phyloP scores from a whole-genome alignment of 2,113 vertebrate species.

The Elachura formosa region DNA sequence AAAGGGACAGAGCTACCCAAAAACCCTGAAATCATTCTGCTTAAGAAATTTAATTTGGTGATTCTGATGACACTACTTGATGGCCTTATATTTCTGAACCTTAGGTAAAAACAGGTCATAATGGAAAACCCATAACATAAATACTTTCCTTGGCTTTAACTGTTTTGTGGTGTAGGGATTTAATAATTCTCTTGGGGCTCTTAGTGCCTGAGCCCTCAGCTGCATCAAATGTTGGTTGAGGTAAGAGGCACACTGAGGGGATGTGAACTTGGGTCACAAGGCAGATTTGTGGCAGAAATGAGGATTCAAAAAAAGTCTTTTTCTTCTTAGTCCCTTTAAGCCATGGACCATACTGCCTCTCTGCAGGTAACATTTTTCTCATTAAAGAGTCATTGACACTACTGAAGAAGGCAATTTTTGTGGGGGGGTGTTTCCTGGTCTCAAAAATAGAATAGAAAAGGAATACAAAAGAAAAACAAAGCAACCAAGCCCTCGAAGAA shows the following conservation, averaged over 20 bases:
- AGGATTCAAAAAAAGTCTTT: neutral
- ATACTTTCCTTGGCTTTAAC: neutral
- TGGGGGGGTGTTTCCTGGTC: neutral
- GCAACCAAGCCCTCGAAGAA: neutral
- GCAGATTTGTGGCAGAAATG: neutral
- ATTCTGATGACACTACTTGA: neutral
- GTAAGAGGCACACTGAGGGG: neutral
- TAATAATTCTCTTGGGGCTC: neutral
- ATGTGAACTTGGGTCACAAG: neutral
- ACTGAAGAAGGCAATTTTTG: neutral
- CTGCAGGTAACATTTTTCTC: neutral
- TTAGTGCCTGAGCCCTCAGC: neutral
- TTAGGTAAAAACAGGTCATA: neutral
- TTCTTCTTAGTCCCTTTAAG: neutral
- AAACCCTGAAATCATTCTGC: rapidly evolving
- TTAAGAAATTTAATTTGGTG: neutral
- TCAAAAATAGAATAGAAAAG: neutral
- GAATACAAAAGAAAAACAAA: neutral
- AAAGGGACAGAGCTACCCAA: neutral
- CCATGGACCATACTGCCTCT: neutral
- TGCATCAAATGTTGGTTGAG: neutral
- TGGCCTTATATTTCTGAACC: neutral
- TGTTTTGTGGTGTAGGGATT: neutral
- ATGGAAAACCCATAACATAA: neutral
- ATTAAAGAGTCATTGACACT: neutral